Conservation (phyloP, 2,888 invertebrate genomes). For the Muschampia plurimacula region DNA sequence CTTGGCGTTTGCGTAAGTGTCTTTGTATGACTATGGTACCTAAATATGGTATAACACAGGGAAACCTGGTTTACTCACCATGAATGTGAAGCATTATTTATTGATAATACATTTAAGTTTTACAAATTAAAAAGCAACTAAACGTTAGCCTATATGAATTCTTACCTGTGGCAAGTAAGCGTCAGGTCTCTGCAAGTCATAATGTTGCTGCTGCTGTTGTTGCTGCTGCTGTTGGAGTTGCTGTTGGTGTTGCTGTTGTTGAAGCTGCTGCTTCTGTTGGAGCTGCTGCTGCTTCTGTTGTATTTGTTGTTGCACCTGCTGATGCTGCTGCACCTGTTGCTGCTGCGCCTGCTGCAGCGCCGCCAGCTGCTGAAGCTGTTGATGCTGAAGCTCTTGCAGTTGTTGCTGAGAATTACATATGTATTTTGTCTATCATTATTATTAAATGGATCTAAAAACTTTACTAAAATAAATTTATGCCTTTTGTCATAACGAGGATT, state of each 20-base stretch:
- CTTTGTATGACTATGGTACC: no score
- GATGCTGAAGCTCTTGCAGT: constrained; percentile 69
- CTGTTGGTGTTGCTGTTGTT: constrained; percentile 62
- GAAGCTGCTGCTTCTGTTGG: constrained; percentile 54
- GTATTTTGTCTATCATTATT: constrained; percentile 29
- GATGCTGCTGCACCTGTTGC: constrained; percentile 63
- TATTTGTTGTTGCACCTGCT: constrained; percentile 64
- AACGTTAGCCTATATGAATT: not conserved
- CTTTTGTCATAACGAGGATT: constrained; percentile 34
- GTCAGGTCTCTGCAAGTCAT: constrained; percentile 67
- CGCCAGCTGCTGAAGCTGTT: constrained; percentile 64
- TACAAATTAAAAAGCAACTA: not conserved
- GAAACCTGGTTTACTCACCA: no score
- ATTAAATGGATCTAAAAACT: constrained; percentile 16
- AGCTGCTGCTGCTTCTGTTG: constrained; percentile 63
- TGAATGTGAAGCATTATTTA: no score
- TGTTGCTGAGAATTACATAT: constrained; percentile 57
- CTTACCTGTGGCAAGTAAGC: constrained; percentile 62
- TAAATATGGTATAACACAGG: no score
- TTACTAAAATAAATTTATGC: constrained; percentile 19
- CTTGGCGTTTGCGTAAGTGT: no score
- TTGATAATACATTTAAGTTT: no score
- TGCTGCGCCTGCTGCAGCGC: constrained; percentile 59
- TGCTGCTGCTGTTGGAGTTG: constrained; percentile 52
- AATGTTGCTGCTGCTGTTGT: constrained; percentile 64